Percentiles rank a stretch among this genome's conserved stretches.
Conservation (phyloP, 2,797 vertebrate genomes). For the Adelosebastes latens region DNA sequence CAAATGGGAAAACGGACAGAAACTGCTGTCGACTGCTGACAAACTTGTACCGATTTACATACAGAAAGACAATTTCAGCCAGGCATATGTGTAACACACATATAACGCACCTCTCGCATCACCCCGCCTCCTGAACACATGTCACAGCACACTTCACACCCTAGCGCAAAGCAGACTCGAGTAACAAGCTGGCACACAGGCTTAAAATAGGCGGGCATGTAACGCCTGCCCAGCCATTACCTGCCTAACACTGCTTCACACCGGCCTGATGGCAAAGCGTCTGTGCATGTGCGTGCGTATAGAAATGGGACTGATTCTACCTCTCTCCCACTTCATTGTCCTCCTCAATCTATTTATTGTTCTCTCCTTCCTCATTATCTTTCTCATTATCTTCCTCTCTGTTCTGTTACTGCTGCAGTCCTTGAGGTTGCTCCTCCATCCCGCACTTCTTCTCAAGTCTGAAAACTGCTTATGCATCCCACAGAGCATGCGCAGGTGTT, state of each 20-base stretch:
- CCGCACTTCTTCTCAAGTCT: conserved; percentile 16
- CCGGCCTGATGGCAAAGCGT: neutral
- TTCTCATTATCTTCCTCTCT: conserved; percentile 36
- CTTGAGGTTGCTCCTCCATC: conserved; percentile 32
- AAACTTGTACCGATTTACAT: conserved; percentile 17
- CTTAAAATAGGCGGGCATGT: conserved; percentile 64
- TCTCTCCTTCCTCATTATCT: conserved; percentile 41
- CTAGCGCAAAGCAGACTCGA: conserved; percentile 36
- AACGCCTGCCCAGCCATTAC: conserved; percentile 56
- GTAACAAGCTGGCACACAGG: conserved; percentile 52
- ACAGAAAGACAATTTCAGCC: conserved; percentile 27
- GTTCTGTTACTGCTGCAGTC: neutral
- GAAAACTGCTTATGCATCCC: neutral
- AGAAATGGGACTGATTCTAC: conserved; percentile 22
- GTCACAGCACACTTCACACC: conserved; percentile 71
- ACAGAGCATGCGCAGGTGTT: neutral
- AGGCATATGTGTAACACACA: conserved; percentile 36
- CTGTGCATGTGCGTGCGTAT: neutral
- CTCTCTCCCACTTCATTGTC: conserved; percentile 21
- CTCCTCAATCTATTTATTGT: conserved; percentile 37
- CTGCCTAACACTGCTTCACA: conserved; percentile 42
- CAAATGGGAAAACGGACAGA: conserved; percentile 18
- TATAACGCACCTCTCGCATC: conserved; percentile 33
- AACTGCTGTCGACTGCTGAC: neutral
- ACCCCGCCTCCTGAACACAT: conserved; percentile 65